Base-by-base conservation (phyloP, 2,797 vertebrate genomes). In the Okamejei kenojei region DNA sequence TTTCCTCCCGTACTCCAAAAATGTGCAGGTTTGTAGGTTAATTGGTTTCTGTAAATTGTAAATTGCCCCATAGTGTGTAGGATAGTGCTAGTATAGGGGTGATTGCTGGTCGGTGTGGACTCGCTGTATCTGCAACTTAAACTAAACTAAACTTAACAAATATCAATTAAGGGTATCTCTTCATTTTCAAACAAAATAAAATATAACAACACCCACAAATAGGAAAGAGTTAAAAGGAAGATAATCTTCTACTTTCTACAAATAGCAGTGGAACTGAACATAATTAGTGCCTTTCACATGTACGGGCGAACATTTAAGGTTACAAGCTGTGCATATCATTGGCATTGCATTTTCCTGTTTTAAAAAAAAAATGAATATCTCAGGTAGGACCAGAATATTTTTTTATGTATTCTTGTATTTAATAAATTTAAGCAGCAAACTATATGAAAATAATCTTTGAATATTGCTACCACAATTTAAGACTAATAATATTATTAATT, bases 251-350 rank as follows among this genome's bases (percentile, higher is more conserved):
- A 54, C 76, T 76, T 92, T 92, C 71, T 54, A 74, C 90, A 92
- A 73, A 29, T 58, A 92, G 90, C 90, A 73, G 29, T 45, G 90
- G 35, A 71, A 54, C 71, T 15, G 71, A 92, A 92, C 45, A 54
- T 92, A 92, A 74, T 92, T 92, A 92, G 68, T 92, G 26, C 71
- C 71, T 92, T 92, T 92, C 65, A 76, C 13, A 74, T 92, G 71
- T 0, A 26, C 68, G 15, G 45, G 45, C 65, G 17, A 88, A 65
- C 63, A 86, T 65, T 88, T 88, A 92, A 74, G 26, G 71, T 38
- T 29, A 54, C 68, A 76, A 29, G 90, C 19, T 58, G 68, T 71
- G 76, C 71, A 54, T 35, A 38, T 54, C 88, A 73, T 91, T 91
- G 38, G 73, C 71, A 74, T 92, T 26, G 17, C 38, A 74, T 74